Base-by-base conservation (phyloP, 2,888 invertebrate species). In the Eudasyphora cyanicolor region DNA sequence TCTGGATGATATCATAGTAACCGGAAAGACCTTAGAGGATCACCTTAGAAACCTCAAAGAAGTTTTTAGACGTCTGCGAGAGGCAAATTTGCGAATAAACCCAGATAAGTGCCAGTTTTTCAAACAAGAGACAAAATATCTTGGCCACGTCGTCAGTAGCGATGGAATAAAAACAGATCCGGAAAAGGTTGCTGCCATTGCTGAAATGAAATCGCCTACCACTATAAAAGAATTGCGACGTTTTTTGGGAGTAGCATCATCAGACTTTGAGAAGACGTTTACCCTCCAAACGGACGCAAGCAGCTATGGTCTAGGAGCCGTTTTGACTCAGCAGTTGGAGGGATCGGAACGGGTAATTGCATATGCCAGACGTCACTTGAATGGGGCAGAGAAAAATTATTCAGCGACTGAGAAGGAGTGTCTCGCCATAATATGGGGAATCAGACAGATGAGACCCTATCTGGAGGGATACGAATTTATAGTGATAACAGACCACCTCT, bases 191-290 rank as follows among this genome's bases (percentile, higher is more conserved):
- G 29, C 60, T 3, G 60, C 60, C 29, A 60, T 60, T 12, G 17
- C 32, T 2, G 62, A 78, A 51, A 69, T 70, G 45, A 17, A 3
- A 19, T 35, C 70, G 2, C 76, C 76, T 1, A 12, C 1, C 10
- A 76, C 57, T n/a, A 21, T 76, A 0, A 29, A 38, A 7, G 71
- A 70, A 24, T 3, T 76, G 14, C 21, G 76, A 7, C 10, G 54
- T 17, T 67, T 76, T n/a, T 24, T 76, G 5, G 75, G 80, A 8
- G 42, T 76, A 12, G 75, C 62, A 2, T 81, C 80, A 3, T 81
- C n/a, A n/a, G n/a, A n/a, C n/a, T n/a, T n/a, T n/a, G n/a, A n/a
- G n/a, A n/a, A n/a, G n/a, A n/a, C n/a, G n/a, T n/a, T n/a, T n/a
- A n/a, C n/a, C n/a, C n/a, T n/a, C n/a, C n/a, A n/a, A n/a, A n/a